Base-by-base conservation (phyloP, 2,888 invertebrate species). In the Nephrocerus scutellatus region DNA sequence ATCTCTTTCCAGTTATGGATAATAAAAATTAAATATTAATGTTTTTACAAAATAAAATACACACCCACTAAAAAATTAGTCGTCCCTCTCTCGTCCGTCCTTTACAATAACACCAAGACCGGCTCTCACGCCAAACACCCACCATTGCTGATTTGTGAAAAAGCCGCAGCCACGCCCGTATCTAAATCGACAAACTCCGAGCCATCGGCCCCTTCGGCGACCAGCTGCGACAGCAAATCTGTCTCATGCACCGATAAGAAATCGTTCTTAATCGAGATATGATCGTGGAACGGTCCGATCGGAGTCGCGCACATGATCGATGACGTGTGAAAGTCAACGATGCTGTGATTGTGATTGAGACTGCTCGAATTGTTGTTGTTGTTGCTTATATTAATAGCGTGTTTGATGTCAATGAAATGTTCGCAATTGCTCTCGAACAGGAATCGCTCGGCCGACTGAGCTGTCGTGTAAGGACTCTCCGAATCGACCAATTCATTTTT, bases 101-200 rank as follows among this genome's bases (percentile, higher is more conserved):
- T n/a, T n/a, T n/a, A n/a, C n/a, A n/a, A n/a, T n/a, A n/a, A n/a
- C n/a, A n/a, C n/a, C n/a, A n/a, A 46, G 37, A 54, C 52, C 53
- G 53, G 53, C 49, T 57, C 51, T 63, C 61, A 67, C 55, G 67
- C 68, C 52, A 68, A 55, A 47, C 68, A 68, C 22, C 67, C 61
- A 30, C 62, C 62, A 41, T 68, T 68, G 30, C 65, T 55, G 49
- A 67, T 60, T 35, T 53, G 53, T 16, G 50, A 46, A 39, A 65
- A 67, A 16, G 66, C 59, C 12, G 67, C 60, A 24, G 66, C 57
- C 23, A 62, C 57, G 14, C 64, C 63, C 23, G 65, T 62, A 36
- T 68, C 68, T 49, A 68, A 47, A 46, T 68, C 68, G 5, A 67
- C 67, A 30, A 63, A 68, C 28, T 68, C 67, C n/a, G 58, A 57